Conservation (phyloP, 2,113 vertebrate genomes). For the Mormyrus iriodes region DNA sequence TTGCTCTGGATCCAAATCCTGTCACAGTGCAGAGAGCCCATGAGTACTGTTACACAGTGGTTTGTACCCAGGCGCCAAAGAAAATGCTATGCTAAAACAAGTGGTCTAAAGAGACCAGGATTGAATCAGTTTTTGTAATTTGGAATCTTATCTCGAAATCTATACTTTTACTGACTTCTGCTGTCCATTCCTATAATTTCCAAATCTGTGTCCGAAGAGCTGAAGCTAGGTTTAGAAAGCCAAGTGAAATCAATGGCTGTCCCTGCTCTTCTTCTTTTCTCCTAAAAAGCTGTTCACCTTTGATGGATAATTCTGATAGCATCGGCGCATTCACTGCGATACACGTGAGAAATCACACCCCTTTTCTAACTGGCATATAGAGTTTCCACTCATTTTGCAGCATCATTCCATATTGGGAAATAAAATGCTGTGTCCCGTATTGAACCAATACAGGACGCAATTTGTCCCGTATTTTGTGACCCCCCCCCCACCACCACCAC, state of each 20-base stretch:
- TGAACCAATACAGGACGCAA: background rate
- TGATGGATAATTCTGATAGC: background rate
- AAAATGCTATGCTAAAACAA: constrained; percentile 1
- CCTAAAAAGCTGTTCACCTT: background rate
- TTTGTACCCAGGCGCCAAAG: background rate
- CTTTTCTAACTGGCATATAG: background rate
- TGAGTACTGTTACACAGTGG: background rate
- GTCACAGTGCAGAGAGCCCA: background rate
- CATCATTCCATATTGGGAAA: background rate
- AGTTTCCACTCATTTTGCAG: background rate
- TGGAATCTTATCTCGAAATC: background rate
- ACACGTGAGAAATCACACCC: background rate
- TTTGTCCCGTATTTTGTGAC: background rate
- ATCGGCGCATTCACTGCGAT: background rate
- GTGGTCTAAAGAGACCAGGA: background rate
- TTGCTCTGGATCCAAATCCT: constrained; percentile 5
- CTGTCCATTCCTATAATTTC: constrained; percentile 8
- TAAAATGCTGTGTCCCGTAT: background rate
- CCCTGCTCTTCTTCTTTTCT: background rate
- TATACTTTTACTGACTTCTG: background rate
- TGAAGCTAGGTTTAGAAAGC: background rate
- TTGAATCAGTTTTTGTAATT: constrained; percentile 9
- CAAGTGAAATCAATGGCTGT: background rate
- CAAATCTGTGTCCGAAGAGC: background rate
- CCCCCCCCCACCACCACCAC: background rate